A percentile compares a stretch with the other conserved stretches of the same genome.
These are phyloP conservation scores for Mobula hypostoma DNA, from an alignment of 2,113 vertebrate species.

Conservation along the genomic window DNA sequence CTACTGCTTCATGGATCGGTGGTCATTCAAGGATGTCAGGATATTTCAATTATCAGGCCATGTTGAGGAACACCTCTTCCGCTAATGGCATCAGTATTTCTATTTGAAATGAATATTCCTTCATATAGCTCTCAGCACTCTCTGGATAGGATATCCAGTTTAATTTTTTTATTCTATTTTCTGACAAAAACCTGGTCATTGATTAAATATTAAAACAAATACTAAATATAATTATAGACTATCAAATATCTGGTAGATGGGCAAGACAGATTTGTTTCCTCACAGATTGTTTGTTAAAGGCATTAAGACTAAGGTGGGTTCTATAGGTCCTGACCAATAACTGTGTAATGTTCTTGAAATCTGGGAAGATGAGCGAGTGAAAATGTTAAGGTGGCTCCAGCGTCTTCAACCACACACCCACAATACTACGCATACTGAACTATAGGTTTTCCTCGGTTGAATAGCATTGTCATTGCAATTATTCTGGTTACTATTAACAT, in stretches of 20 bases:
- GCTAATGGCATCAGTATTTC: neutral
- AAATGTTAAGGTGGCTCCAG: neutral
- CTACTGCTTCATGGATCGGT: neutral
- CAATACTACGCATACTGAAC: neutral
- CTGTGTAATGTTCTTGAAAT: neutral
- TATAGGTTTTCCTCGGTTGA: neutral
- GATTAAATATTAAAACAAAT: constrained; percentile 9
- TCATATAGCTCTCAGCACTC: neutral
- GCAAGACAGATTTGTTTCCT: neutral
- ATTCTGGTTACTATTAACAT: neutral
- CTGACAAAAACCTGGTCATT: neutral
- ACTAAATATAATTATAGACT: neutral
- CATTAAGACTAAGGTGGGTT: neutral
- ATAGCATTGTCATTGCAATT: neutral
- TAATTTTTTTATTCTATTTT: constrained; percentile 1
- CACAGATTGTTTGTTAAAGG: neutral
- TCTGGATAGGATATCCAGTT: neutral
- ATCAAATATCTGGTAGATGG: neutral
- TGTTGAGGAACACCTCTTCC: neutral
- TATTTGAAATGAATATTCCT: constrained; percentile 8
- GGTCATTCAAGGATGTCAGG: neutral
- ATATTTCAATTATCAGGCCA: constrained; percentile 19
- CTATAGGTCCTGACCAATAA: neutral
- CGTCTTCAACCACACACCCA: neutral
- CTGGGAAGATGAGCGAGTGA: neutral